Evolutionary conservation across 2,797 vertebrate genomes (phyloP).

Genomic region (Micrastur ruficollis): DNA sequence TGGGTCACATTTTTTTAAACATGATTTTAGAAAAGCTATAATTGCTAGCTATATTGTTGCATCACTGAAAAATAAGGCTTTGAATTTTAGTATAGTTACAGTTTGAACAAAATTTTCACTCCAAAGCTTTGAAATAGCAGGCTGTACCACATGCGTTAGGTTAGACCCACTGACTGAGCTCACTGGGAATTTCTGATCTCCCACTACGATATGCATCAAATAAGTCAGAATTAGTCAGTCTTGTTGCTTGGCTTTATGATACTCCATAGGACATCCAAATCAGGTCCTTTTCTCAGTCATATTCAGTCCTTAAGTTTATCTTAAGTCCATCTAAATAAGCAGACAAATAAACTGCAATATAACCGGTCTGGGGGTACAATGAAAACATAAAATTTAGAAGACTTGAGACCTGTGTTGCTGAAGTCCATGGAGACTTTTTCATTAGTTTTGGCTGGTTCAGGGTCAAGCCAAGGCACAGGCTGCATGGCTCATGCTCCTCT

Average conservation of each 20-base stretch:
- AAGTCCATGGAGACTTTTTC: not conserved
- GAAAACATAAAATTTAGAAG: not conserved
- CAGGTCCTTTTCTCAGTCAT: not conserved
- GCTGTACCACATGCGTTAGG: not conserved
- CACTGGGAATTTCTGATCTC: not conserved
- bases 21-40: not conserved
- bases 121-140: not conserved
- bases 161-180: rapidly evolving
- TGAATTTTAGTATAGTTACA: not conserved
- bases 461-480: not conserved
- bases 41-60: not conserved
- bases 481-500: not conserved
- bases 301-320: not conserved
- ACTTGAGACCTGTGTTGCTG: not conserved
- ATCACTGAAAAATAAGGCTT: not conserved
- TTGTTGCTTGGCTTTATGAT: not conserved
- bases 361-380: not conserved
- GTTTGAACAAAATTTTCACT: not conserved
- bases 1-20: not conserved
- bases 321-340: not conserved
- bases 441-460: not conserved
- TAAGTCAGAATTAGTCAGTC: not conserved
- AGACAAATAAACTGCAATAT: not conserved
- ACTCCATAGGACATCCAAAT: not conserved
- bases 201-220: not conserved